Conservation (phyloP, 2,888 invertebrate species). For the Brachyptera risi region DNA sequence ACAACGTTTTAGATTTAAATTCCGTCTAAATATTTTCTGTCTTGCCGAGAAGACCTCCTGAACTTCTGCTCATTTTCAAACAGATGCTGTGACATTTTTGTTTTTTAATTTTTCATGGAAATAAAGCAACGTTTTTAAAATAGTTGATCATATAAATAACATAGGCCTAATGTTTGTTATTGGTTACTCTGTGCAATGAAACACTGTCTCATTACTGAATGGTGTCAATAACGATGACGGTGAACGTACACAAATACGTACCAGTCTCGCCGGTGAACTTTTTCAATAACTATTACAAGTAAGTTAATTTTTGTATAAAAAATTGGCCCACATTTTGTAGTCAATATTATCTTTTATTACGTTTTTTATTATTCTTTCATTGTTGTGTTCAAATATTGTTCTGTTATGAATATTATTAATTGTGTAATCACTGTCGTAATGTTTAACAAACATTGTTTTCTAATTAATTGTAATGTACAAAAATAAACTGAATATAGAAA, state of each 20-base stretch:
- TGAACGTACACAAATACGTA: too few species aligned
- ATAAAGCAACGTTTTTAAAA: too few species aligned
- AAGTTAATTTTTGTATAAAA: neutral
- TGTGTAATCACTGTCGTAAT: slow-evolving; percentile 20
- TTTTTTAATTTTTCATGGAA: neutral
- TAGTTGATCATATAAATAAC: too few species aligned
- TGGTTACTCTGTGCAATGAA: too few species aligned
- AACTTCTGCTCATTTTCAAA: slow-evolving; percentile 7
- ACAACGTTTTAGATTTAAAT: too few species aligned
- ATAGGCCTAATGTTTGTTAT: too few species aligned
- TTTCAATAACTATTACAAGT: too few species aligned
- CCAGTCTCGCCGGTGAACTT: too few species aligned
- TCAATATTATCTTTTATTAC: slow-evolving; percentile 2
- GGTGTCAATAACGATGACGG: too few species aligned
- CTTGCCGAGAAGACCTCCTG: too few species aligned
- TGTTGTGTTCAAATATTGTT: slow-evolving; percentile 22
- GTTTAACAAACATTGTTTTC: slow-evolving; percentile 21
- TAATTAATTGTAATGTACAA: slow-evolving; percentile 23
- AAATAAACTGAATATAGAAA: slow-evolving; percentile 15
- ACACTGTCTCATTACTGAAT: too few species aligned
- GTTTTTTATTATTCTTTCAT: slow-evolving; percentile 19
- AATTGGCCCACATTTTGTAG: slow-evolving; percentile 14
- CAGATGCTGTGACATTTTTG: slow-evolving; percentile 3
- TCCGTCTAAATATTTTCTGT: too few species aligned
- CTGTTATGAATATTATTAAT: slow-evolving; percentile 20